These are phyloP conservation scores for Branchinecta lindahli DNA, from an alignment of 1,140 invertebrate species.

Conservation along the genomic window DNA sequence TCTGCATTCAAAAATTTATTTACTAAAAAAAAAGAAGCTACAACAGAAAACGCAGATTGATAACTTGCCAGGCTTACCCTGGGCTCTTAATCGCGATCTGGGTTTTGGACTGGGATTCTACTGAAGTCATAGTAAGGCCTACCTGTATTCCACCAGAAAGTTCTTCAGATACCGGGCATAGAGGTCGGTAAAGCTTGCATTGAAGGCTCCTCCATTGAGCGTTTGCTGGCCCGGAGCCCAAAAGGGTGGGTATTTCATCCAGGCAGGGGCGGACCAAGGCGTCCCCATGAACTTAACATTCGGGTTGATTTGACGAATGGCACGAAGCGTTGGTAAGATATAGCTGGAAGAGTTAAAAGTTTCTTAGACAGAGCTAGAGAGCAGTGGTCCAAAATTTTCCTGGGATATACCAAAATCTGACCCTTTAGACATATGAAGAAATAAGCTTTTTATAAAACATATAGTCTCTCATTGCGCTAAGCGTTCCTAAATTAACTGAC, in stretches of 20 bases:
- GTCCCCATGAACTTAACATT: not conserved
- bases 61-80: too few relatives aligned
- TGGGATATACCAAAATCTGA: not conserved
- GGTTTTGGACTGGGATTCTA: too few relatives aligned
- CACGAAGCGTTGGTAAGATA: slow-evolving; percentile 11
- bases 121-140: not conserved
- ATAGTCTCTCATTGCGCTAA: too few relatives aligned
- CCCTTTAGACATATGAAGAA: too few relatives aligned
- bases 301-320: not conserved
- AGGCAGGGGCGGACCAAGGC: slow-evolving; percentile 8
- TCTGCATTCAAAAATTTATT: not conserved
- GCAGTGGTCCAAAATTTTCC: too few relatives aligned
- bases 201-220: slow-evolving; percentile 5
- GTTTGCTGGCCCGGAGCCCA: not conserved
- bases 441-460: too few relatives aligned
- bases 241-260: slow-evolving; percentile 8
- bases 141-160: slow-evolving; percentile 7
- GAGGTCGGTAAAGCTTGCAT: not conserved
- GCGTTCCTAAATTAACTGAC: too few relatives aligned
- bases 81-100: too few relatives aligned
- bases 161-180: not conserved
- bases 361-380: not conserved
- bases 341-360: not conserved
- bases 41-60: too few relatives aligned
- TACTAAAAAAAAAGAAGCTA: too few relatives aligned